Conservation (phyloP, 2,797 vertebrate species). For the Smutsia temminckii region DNA sequence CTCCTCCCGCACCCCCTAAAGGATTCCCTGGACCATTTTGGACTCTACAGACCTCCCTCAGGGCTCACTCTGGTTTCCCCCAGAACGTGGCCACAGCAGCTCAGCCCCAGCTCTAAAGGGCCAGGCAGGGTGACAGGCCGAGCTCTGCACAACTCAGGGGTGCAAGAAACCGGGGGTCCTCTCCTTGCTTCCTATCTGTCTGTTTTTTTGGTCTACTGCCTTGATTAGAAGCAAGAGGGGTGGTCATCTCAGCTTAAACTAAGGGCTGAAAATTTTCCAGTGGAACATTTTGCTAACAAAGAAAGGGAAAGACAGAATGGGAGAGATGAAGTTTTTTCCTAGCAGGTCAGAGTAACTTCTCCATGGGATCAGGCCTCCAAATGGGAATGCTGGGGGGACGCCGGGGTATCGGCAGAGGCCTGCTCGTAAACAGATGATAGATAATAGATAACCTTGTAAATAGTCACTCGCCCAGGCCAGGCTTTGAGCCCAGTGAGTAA, state of each 20-base stretch:
- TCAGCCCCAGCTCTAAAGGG: too few relatives aligned
- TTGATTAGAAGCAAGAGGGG: background rate
- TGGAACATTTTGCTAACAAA: background rate
- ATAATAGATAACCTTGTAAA: background rate
- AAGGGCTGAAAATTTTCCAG: background rate
- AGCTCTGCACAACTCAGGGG: background rate
- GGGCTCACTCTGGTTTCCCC: background rate
- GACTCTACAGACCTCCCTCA: background rate
- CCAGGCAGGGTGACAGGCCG: background rate
- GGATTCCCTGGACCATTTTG: background rate
- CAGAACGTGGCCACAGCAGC: background rate
- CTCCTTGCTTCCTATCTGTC: background rate
- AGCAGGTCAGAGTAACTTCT: background rate
- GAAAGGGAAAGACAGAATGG: background rate
- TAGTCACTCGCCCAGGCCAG: background rate
- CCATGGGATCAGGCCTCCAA: background rate
- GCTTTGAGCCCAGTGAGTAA: background rate
- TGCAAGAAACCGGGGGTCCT: too few relatives aligned
- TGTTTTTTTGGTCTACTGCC: too few relatives aligned
- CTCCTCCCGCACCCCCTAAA: background rate
- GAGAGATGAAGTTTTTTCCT: background rate
- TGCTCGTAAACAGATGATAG: background rate
- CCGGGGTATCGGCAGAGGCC: rapidly evolving
- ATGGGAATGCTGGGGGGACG: background rate
- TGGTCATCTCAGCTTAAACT: background rate